A percentile compares a stretch with the other conserved stretches of the same genome.
phyloP scores from a whole-genome alignment of 2,888 invertebrate species.

The Parnassius apollo region DNA sequence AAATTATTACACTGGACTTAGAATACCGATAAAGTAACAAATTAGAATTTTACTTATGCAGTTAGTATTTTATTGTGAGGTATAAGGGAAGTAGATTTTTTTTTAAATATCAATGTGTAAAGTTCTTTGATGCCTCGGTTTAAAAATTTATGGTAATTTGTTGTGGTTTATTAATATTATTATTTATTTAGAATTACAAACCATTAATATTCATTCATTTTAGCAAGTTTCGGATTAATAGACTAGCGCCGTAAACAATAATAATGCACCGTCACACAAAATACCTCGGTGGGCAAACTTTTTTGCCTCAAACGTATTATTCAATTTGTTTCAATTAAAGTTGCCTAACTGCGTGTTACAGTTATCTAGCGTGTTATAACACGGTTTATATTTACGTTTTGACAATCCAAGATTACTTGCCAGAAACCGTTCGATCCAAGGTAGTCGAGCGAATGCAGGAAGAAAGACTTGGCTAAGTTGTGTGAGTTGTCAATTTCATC shows the following conservation, averaged over 20 bases:
- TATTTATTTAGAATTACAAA: background rate
- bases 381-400: constrained; percentile 30
- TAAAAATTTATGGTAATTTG: no score
- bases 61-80: no score
- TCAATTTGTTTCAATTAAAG: constrained; percentile 28
- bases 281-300: constrained; percentile 14
- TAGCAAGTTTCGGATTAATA: background rate
- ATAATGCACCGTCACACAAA: background rate
- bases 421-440: constrained; percentile 51
- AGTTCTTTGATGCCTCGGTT: no score
- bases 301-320: constrained; percentile 25
- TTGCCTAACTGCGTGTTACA: constrained; percentile 23
- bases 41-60: no score
- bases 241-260: constrained; percentile 10
- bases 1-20: no score
- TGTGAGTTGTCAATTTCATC: no score
- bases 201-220: background rate
- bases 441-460: constrained; percentile 60
- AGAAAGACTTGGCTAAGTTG: constrained; percentile 52
- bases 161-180: no score
- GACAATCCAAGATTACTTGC: constrained; percentile 34
- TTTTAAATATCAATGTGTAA: no score
- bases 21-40: no score
- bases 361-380: constrained; percentile 23
- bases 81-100: no score